Base-by-base conservation (phyloP, 2,888 invertebrate genomes). In the Lobophora halterata region DNA sequence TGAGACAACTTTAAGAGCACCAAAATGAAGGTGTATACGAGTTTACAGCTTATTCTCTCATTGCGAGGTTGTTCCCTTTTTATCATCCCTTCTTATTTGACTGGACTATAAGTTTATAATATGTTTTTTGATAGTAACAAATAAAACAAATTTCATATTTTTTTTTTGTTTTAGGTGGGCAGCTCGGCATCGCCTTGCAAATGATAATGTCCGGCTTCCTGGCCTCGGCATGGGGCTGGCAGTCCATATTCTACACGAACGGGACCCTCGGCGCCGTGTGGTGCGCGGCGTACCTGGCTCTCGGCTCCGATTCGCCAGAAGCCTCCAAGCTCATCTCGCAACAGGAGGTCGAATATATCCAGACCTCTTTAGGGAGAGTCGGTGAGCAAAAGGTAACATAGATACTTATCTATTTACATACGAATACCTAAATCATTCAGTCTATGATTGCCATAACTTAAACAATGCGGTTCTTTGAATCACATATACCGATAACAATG, bases 171-270 rank as follows among this genome's bases (percentile, higher is more conserved):
- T 36, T 77, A 80, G 95, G 95, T 27, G 91, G 91, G 5, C 94
- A 94, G 65, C 88, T 95, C 5, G 96, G 96, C 3, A 94, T 94
- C 5, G 93, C 95, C 0, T 65, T 95, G 1, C 91, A 94, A 56
- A 72, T 95, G 61, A 89, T 93, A 6, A 76, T 91, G 10, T 91
- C 94, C n/a, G 96, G 96, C 0, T 79, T 91, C 23, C 88, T 93
- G 0, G 91, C 91, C 0, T 91, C 92, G 0, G 54, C 76, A 0
- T 82, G 90, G 58, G 95, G 95, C 0, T 95, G 95, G 95, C 92
- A 93, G 0, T 89, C 92, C 3, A 91, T 93, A 38, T 95, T 95
- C 73, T 95, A 95, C 63, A 71, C 91, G 1, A 93, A 93, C 55
- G 95, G 94, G 0, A 80, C 80, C 3, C 65, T 91, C 0, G 91